Conservation (phyloP, 2,113 vertebrate genomes). For the Prolemur simus region DNA sequence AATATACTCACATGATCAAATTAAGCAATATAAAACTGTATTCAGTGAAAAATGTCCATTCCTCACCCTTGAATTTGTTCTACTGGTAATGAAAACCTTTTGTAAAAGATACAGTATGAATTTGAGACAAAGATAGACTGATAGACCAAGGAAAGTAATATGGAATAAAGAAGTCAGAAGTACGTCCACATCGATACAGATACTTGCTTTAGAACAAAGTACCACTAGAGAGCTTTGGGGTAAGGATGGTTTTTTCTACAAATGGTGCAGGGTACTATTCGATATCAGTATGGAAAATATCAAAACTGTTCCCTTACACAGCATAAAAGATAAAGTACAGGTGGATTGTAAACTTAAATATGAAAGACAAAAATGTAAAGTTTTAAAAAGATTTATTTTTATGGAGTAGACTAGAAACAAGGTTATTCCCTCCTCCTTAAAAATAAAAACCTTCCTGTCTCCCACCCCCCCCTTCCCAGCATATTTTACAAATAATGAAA, state of each 20-base stretch:
- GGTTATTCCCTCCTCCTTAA: not conserved
- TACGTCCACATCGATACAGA: not conserved
- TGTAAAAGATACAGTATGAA: slow-evolving; percentile 30
- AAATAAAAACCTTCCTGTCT: not conserved
- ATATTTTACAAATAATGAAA: slow-evolving; percentile 40
- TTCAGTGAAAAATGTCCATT: not conserved
- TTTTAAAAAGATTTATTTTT: slow-evolving; percentile 34
- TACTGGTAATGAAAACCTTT: not conserved
- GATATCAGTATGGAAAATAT: not conserved
- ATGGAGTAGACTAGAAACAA: slow-evolving; percentile 10
- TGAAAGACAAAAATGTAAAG: slow-evolving; percentile 8
- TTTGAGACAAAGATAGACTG: slow-evolving; percentile 7
- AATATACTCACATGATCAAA: not conserved
- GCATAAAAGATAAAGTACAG: slow-evolving; percentile 12
- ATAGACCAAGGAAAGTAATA: not conserved
- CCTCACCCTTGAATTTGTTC: not conserved
- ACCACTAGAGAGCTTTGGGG: not conserved
- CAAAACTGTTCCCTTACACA: not conserved
- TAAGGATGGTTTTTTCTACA: not conserved
- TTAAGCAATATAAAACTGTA: slow-evolving; percentile 4
- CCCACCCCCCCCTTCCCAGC: not conserved
- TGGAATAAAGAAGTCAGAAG: slow-evolving; percentile 2
- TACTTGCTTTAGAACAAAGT: slow-evolving; percentile 11
- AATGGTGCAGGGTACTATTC: not conserved
- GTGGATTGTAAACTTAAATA: slow-evolving; percentile 15